Percentiles rank a stretch among this genome's conserved stretches.
These are phyloP conservation scores for Himalopsyche japonica DNA, from an alignment of 2,888 invertebrate species.

Conservation along the genomic window DNA sequence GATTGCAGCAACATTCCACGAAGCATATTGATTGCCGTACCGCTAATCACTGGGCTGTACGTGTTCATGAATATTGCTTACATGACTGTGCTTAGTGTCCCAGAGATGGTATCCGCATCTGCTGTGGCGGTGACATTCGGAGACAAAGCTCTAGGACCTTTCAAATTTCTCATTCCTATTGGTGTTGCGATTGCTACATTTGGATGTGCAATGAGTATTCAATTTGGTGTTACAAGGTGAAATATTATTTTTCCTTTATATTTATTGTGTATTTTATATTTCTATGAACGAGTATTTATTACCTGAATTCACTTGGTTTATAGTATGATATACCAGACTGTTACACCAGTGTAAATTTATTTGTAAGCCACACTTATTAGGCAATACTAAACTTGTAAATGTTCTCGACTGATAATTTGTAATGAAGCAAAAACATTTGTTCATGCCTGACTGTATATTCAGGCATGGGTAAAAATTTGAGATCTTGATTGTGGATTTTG, in stretches of 20 bases:
- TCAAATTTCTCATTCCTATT: constrained; percentile 71
- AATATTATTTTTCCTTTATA: not conserved
- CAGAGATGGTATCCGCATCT: constrained; percentile 72
- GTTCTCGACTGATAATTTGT: too few species aligned
- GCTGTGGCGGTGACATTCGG: constrained; percentile 84
- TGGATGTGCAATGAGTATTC: constrained; percentile 77
- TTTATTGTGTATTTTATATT: too few species aligned
- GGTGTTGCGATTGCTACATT: constrained; percentile 79
- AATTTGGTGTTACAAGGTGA: constrained; percentile 74
- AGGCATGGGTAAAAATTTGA: too few species aligned
- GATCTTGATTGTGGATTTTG: too few species aligned
- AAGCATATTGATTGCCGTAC: constrained; percentile 80
- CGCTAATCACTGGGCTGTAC: constrained; percentile 77
- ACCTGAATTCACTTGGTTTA: too few species aligned
- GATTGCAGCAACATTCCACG: constrained; percentile 74
- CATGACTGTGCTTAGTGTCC: constrained; percentile 74
- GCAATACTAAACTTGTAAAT: too few species aligned
- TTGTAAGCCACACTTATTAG: too few species aligned
- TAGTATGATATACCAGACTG: too few species aligned
- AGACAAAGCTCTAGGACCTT: constrained; percentile 65
- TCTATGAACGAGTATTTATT: too few species aligned
- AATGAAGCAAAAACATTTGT: too few species aligned
- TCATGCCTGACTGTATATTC: too few species aligned
- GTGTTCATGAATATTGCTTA: constrained; percentile 87
- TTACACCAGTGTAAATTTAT: too few species aligned